Base-by-base conservation (phyloP, 53 echinoderm and acorn worm species). In the Mesocentrotus franciscanus region DNA sequence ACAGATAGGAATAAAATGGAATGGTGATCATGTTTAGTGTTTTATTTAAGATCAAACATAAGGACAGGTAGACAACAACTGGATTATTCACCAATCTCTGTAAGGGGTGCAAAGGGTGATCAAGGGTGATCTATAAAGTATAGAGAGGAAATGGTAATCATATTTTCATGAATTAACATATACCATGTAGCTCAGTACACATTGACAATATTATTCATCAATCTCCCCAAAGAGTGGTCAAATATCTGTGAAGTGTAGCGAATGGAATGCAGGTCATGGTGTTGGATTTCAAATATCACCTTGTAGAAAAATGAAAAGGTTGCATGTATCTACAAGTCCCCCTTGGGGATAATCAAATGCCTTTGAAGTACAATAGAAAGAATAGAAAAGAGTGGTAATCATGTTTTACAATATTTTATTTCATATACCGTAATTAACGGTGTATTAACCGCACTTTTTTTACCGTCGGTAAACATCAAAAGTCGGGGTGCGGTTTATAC, bases 141-240 rank as follows among this genome's bases (percentile, higher is more conserved):
- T 18, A 66, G 16, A 66, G 5, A 66, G 49, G 66, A 66, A 66
- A 66, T 10, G 9, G 66, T 66, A 14, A 66, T 75, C 75, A 75
- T 20, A 39, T 49, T 49, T 49, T 49, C 49, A 49, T 49, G 49
- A 49, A 49, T 49, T 97, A 95, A 39, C 97, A 97, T 15, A 97
- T 97, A 10, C 98, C 97, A 97, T 14, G 98, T 97, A 32, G 96
- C 97, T 59, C 97, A 68, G 96, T 96, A 98, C n/a, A 96, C 97
- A 55, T 96, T 90, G 13, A 97, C 97, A 24, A 98, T 89, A 61
- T 97, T 98, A 83, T 97, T 97, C 24, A 97, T 78, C 17, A 98
- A 94, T 79, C 95, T 96, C 9, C 98, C 98, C n/a, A 98, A 71
- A 10, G 98, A 97, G 85, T 97, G 97, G 49, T 49, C 49, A 49